phyloP scores from a whole-genome alignment of 2,797 vertebrate species.

The Microtus obscurus region DNA sequence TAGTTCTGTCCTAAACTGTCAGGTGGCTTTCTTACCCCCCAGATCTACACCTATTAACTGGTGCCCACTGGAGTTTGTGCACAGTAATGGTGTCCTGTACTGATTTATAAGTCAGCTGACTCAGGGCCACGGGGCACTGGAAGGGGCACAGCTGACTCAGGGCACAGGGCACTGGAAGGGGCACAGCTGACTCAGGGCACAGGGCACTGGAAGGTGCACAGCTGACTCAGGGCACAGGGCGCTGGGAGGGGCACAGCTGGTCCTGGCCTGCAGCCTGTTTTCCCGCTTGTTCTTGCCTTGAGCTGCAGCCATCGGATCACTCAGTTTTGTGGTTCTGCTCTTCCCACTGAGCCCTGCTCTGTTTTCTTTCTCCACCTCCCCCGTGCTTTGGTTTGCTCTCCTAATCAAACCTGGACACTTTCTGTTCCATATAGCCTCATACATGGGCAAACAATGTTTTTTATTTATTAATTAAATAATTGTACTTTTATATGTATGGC shows the following conservation, averaged over 20 bases:
- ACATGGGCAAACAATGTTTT: background rate
- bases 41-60: background rate
- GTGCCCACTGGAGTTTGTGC: background rate
- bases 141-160: background rate
- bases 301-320: background rate
- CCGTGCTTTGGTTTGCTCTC: background rate
- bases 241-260: accelerated
- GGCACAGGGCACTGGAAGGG: too few relatives aligned
- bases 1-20: background rate
- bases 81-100: background rate
- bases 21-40: background rate
- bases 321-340: background rate
- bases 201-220: background rate
- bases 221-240: background rate
- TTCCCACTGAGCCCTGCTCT: background rate
- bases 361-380: background rate
- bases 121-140: too few relatives aligned
- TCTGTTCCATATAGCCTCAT: background rate
- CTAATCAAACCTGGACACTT: background rate
- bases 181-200: background rate
- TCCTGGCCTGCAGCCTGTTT: background rate
- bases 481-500: background rate
- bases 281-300: background rate
- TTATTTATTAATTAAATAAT: background rate
- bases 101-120: background rate